phyloP scores from a whole-genome alignment of 2,797 vertebrate genomes.

The Ciconia nigra region DNA sequence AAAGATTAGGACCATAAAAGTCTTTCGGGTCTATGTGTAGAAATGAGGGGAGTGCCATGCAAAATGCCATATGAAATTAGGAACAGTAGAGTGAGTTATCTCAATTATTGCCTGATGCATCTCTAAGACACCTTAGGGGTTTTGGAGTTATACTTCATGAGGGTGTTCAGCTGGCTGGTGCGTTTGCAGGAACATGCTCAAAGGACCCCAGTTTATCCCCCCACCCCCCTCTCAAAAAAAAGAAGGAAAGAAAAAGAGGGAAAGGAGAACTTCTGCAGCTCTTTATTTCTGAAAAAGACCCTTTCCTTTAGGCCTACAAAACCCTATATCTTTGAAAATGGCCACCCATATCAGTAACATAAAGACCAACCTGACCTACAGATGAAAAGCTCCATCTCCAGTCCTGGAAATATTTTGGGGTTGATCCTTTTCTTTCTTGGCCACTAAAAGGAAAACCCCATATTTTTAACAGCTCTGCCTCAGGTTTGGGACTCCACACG shows the following conservation, averaged over 20 bases:
- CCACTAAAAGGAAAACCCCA: not conserved
- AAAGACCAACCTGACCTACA: not conserved
- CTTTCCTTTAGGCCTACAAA: not conserved
- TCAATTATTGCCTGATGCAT: not conserved
- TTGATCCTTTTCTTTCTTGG: not conserved
- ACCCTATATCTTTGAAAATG: not conserved
- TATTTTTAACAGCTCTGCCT: not conserved
- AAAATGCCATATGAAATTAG: not conserved
- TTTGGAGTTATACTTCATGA: not conserved
- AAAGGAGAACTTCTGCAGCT: not conserved
- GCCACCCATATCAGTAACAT: not conserved
- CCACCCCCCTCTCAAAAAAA: accelerated
- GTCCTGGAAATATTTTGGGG: not conserved
- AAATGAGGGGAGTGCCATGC: not conserved
- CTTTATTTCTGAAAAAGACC: not conserved
- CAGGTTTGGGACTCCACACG: not conserved
- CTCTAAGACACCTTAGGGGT: not conserved
- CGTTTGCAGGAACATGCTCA: not conserved
- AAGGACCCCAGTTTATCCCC: not conserved
- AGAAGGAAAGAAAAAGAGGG: not conserved
- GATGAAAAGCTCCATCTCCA: not conserved
- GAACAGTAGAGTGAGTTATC: not conserved
- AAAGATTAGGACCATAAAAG: not conserved
- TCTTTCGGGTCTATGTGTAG: not conserved
- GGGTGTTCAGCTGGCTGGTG: not conserved